Percentiles rank a stretch among this genome's conserved stretches.
Evolutionary conservation across 2,888 invertebrate species (phyloP).

Genomic region (Cheiracanthium punctorium): DNA sequence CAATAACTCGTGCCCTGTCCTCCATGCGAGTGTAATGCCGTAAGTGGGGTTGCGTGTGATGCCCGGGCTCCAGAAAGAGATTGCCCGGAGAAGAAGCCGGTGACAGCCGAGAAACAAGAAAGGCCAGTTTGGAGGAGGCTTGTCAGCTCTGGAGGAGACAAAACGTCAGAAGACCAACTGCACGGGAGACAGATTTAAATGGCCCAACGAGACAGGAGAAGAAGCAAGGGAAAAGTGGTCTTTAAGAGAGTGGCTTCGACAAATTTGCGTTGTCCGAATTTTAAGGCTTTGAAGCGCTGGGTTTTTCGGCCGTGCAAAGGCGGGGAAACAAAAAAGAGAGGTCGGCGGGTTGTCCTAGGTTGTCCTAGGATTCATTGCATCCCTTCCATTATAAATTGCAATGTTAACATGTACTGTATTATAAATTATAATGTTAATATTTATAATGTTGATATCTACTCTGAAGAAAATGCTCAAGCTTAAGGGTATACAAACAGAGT

Average conservation of each 20-base stretch:
- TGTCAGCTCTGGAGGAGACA: constrained; percentile 33
- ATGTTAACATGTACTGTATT: too few species aligned
- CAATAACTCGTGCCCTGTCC: constrained; percentile 15
- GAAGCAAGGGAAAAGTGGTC: neutral
- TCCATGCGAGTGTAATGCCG: constrained; percentile 43
- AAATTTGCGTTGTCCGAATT: neutral
- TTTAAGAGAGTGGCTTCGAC: neutral
- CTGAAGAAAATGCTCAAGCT: too few species aligned
- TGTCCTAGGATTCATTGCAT: too few species aligned
- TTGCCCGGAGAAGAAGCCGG: too few species aligned
- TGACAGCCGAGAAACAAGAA: constrained; percentile 48
- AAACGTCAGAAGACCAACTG: neutral
- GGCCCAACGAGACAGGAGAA: constrained; percentile 24
- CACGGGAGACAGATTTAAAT: constrained; percentile 45
- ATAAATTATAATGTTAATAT: too few species aligned
- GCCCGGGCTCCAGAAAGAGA: neutral
- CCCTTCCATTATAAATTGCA: too few species aligned
- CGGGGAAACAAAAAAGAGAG: too few species aligned
- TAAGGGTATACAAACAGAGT: too few species aligned
- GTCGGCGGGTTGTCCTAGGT: too few species aligned
- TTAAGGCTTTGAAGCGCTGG: too few species aligned
- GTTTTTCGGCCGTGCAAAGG: too few species aligned
- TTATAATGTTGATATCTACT: too few species aligned
- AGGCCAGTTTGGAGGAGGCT: constrained; percentile 58
- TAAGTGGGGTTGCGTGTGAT: constrained; percentile 35